Evolutionary conservation across 2,888 invertebrate genomes (phyloP).

Genomic region (Campaea margaritaria): DNA sequence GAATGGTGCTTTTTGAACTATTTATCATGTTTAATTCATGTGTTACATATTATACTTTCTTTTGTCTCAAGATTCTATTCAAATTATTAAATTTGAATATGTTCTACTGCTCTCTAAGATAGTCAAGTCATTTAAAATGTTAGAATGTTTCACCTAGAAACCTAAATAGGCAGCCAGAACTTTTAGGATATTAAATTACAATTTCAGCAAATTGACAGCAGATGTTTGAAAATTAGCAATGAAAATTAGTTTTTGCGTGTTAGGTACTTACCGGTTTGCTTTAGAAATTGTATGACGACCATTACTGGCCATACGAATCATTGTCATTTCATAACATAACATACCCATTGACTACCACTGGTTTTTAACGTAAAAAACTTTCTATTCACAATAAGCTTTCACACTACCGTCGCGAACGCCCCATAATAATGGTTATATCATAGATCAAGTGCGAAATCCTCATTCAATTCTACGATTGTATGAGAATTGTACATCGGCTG

Average conservation of each 20-base stretch:
- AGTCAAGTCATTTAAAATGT: background rate
- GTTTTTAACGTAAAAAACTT: constrained; percentile 30
- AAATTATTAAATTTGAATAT: constrained; percentile 1
- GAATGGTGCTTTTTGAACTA: constrained; percentile 25
- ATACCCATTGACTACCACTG: too few species aligned
- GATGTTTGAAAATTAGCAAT: too few species aligned
- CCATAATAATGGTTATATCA: constrained; percentile 34
- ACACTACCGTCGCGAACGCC: constrained; percentile 19
- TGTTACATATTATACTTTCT: constrained; percentile 1
- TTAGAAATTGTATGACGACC: background rate
- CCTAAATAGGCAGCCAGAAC: too few species aligned
- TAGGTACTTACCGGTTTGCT: too few species aligned
- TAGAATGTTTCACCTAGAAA: background rate
- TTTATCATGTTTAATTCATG: constrained; percentile 11
- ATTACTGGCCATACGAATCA: background rate
- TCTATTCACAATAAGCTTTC: constrained; percentile 42
- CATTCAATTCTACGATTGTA: constrained; percentile 14
- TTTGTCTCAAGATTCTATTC: background rate
- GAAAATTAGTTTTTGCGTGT: too few species aligned
- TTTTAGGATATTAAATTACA: too few species aligned
- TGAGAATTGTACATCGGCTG: background rate
- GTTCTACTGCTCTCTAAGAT: background rate
- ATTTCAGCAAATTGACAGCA: too few species aligned
- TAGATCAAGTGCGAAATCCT: constrained; percentile 38
- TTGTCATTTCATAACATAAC: too few species aligned